phyloP scores from a whole-genome alignment of 2,113 vertebrate species.

The Podarcis cretensis region DNA sequence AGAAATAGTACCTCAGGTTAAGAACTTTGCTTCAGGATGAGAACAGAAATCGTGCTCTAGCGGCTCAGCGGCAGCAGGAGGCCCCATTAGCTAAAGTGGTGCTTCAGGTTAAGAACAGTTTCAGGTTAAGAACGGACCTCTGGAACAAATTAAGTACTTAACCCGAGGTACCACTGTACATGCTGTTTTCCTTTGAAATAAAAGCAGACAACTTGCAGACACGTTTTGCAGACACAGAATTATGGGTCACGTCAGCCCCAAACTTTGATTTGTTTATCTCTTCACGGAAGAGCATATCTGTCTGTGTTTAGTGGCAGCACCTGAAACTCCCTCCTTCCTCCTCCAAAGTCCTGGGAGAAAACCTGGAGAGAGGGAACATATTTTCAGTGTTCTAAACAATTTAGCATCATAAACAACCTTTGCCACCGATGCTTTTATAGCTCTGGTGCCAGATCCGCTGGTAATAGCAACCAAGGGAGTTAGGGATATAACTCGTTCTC shows the following conservation, averaged over 20 bases:
- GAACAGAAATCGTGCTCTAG: no score
- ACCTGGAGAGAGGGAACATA: background rate
- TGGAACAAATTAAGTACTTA: no score
- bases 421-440: background rate
- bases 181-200: background rate
- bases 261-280: background rate
- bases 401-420: background rate
- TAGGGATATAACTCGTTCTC: background rate
- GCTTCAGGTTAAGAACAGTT: no score
- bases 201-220: no score
- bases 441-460: background rate
- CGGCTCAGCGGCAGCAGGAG: no score
- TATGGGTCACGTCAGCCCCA: background rate
- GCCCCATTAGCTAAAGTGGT: no score
- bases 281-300: background rate
- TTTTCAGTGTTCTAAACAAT: background rate
- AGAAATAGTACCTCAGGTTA: no score
- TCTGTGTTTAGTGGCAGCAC: no score
- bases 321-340: background rate
- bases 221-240: background rate
- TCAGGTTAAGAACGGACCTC: no score
- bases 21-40: no score
- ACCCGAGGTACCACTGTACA: no score
- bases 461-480: background rate
- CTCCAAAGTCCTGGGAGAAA: background rate